A percentile compares a stretch with the other conserved stretches of the same genome.
Conservation (phyloP, 2,888 invertebrate genomes). For the Epistrophella euchroma region DNA sequence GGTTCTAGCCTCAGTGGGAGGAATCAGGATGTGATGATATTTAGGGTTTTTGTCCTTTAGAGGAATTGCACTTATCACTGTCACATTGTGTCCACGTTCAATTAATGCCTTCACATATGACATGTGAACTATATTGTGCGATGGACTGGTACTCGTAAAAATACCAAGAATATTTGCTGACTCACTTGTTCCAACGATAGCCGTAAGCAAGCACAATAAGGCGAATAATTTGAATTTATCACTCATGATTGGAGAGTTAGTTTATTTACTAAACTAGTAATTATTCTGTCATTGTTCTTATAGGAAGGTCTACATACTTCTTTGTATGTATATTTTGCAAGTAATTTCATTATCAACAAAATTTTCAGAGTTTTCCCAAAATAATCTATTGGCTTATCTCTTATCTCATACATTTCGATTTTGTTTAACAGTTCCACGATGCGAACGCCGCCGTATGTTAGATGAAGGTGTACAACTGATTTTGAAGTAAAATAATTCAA, state of each 20-base stretch:
- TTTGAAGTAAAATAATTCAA: not conserved
- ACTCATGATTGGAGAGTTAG: slow-evolving; percentile 1
- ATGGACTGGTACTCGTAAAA: slow-evolving; percentile 81
- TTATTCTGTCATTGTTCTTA: not conserved
- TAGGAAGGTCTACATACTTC: too few species aligned
- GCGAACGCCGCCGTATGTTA: too few species aligned
- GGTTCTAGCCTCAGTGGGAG: slow-evolving; percentile 10
- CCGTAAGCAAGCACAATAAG: slow-evolving; percentile 1
- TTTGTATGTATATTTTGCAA: not conserved
- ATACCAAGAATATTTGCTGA: slow-evolving; percentile 81
- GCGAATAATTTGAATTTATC: slow-evolving; percentile 2
- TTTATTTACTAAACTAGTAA: not conserved
- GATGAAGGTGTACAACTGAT: not conserved
- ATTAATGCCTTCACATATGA: slow-evolving; percentile 80
- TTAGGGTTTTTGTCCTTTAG: slow-evolving; percentile 80
- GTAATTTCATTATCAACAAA: not conserved
- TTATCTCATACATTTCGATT: not conserved
- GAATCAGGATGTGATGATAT: slow-evolving; percentile 76
- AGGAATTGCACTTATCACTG: slow-evolving; percentile 79
- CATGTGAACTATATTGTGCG: slow-evolving; percentile 82
- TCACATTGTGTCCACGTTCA: slow-evolving; percentile 82
- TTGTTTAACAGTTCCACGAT: not conserved
- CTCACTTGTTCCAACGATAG: slow-evolving; percentile 42
- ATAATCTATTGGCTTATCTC: not conserved
- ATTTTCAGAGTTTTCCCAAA: not conserved